Evolutionary conservation across 2,113 vertebrate species (phyloP), one percentile per base, ranked within the genome.

Genomic region (Brevimyrus niger): DNA sequence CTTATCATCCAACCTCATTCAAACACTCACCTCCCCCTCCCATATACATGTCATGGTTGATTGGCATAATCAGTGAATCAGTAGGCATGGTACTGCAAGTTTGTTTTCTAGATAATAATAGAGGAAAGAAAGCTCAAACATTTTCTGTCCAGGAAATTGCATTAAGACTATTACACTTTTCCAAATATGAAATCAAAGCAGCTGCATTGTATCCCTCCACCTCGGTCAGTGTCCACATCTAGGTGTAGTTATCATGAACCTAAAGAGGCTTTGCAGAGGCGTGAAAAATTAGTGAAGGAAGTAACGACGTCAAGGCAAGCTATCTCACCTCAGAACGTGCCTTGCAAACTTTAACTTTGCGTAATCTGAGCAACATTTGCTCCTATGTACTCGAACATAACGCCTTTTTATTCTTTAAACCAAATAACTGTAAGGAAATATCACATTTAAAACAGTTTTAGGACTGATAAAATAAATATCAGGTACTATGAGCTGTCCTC

Each of bases 121-220:
- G 90, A 93, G 91, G 84, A 90, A 93, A 92, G 89, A 92, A 90
- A 89, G 91, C 91, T 93, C 94, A 89, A 93, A 92, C 88, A 92
- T 90, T 92, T 92, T 95, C 89, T 93, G 94, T 94, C 94, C 94
- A 94, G 95, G 92, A 94, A 93, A 95, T 94, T 95, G 95, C 94
- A 94, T 95, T 38, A 92, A 88, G 87, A 76, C 86, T 47, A 85
- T 87, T 48, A 89, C 89, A 89, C 85, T 94, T 93, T 92, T 94
- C 92, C 92, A 94, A 93, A 94, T 93, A 91, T 93, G 91, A 92
- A 89, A 94, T 89, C 4, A 89, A 94, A 94, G 51, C 90, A 91
- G 47, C 82, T 94, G 91, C 91, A 92, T 93, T 88, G 88, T 91
- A 90, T 88, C 91, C 91, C 69, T 92, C 91, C 48, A 44, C 84